Percentiles rank a stretch among this genome's conserved stretches.
These are phyloP conservation scores for Drosophila siamana DNA, from an alignment of 2,888 invertebrate genomes.

Conservation along the genomic window DNA sequence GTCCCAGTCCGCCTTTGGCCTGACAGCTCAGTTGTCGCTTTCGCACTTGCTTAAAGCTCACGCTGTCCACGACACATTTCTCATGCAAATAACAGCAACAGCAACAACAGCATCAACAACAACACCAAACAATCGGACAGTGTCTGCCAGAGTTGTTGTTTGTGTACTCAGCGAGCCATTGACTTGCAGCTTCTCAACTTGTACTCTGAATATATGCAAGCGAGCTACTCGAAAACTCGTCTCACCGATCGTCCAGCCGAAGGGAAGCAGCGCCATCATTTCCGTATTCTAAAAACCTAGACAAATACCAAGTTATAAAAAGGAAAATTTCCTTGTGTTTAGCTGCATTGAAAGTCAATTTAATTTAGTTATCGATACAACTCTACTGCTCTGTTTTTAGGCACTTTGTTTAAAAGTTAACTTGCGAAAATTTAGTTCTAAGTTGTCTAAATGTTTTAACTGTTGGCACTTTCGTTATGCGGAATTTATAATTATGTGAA, in stretches of 20 bases:
- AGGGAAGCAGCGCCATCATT: slow-evolving; percentile 13
- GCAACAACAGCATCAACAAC: slow-evolving; percentile 5
- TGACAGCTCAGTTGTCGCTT: slow-evolving; percentile 49
- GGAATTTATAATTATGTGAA: too few species aligned
- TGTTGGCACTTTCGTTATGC: too few species aligned
- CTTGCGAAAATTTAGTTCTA: too few species aligned
- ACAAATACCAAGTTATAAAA: too few species aligned
- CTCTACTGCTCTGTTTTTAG: too few species aligned
- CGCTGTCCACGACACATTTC: slow-evolving; percentile 59
- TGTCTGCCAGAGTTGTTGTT: slow-evolving; percentile 6
- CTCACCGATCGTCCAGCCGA: too few species aligned
- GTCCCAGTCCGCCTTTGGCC: too few species aligned
- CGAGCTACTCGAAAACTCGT: slow-evolving; percentile 11
- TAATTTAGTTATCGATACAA: too few species aligned
- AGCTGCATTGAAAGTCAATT: not conserved
- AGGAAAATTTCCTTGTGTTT: not conserved
- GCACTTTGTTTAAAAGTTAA: too few species aligned
- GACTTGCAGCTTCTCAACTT: slow-evolving; percentile 40
- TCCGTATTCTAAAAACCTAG: too few species aligned
- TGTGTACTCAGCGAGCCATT: slow-evolving; percentile 30
- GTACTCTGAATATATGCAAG: slow-evolving; percentile 39
- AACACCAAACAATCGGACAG: not conserved
- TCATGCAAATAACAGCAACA: slow-evolving; percentile 65
- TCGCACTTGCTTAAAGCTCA: slow-evolving; percentile 49
- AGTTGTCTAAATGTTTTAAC: too few species aligned